A percentile compares a stretch with the other conserved stretches of the same genome.
Conservation (phyloP, 2,113 vertebrate genomes). For the Mus pahari region DNA sequence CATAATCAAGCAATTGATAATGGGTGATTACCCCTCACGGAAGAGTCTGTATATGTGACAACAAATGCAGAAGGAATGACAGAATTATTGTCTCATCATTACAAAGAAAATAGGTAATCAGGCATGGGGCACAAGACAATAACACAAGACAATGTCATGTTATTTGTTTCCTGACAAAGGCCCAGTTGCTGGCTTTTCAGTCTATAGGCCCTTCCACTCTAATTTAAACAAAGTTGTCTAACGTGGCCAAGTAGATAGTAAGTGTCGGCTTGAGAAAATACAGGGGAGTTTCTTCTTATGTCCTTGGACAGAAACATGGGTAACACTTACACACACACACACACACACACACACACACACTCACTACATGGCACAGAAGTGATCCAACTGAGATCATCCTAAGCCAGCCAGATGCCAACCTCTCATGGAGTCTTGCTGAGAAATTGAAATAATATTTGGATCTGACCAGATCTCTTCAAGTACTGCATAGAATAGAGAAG, state of each 20-base stretch:
- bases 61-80: neutral
- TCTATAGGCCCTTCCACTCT: neutral
- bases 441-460: neutral
- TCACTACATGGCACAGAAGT: neutral
- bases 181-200: neutral
- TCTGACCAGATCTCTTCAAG: neutral
- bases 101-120: neutral
- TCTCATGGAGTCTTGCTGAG: neutral
- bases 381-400: neutral
- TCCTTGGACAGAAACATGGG: neutral
- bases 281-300: neutral
- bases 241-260: neutral
- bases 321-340: neutral
- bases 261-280: neutral
- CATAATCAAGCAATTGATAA: slow-evolving; percentile 1
- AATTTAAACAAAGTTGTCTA: neutral
- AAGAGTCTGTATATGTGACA: neutral
- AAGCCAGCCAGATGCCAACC: neutral
- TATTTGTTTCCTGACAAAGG: neutral
- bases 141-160: neutral
- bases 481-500: neutral
- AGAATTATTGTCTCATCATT: neutral
- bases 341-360: neutral
- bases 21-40: neutral
- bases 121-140: neutral